Evolutionary conservation across 2,797 vertebrate species (phyloP).

Genomic region (Parambassis ranga): DNA sequence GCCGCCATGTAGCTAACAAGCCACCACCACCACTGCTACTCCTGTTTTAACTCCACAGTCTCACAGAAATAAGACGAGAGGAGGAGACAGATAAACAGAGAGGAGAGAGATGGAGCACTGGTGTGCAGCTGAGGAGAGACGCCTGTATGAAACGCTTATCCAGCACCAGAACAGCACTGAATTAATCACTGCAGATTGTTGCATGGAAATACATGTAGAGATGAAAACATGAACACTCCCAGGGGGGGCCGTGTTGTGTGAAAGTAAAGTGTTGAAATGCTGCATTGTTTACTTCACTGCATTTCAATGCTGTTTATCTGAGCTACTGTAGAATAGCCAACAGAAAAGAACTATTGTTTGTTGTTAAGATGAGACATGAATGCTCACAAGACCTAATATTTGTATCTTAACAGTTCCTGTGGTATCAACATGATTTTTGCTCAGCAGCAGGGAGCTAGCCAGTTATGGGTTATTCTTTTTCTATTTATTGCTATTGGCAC

Average conservation of each 20-base stretch:
- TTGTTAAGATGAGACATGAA: too few species aligned
- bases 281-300: background rate
- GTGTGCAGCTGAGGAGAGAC: background rate
- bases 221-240: background rate
- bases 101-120: background rate
- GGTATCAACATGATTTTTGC: too few species aligned
- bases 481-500: too few species aligned
- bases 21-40: background rate
- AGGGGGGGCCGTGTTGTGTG: background rate
- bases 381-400: too few species aligned
- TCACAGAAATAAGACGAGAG: conserved; percentile 5
- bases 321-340: too few species aligned
- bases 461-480: too few species aligned
- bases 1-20: conserved; percentile 29
- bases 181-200: conserved; percentile 28
- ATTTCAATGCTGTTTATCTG: background rate
- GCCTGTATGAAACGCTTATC: background rate
- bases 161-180: conserved; percentile 1
- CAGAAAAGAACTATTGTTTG: too few species aligned
- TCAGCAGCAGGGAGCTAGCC: too few species aligned
- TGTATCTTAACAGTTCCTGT: too few species aligned
- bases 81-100: background rate
- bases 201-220: background rate
- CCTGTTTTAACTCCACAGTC: conserved; percentile 4
- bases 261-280: background rate